phyloP scores from a whole-genome alignment of 2,888 invertebrate genomes.

The Macrosiphum euphorbiae region DNA sequence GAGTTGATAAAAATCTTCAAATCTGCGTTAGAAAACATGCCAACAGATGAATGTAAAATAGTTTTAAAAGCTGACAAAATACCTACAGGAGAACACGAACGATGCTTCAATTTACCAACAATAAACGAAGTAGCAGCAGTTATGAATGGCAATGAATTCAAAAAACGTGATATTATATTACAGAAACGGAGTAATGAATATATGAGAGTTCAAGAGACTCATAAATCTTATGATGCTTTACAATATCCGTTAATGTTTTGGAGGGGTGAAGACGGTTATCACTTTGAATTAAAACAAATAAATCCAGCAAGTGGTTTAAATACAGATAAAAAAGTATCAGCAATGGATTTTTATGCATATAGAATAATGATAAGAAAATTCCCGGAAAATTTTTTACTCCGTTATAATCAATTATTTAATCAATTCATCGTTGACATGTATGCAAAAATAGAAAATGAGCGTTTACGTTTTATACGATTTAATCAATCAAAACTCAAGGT shows the following conservation, averaged over 20 bases:
- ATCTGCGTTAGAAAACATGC: not conserved
- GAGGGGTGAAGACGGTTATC: not conserved
- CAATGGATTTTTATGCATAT: no score
- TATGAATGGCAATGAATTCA: not conserved
- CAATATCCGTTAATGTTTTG: no score
- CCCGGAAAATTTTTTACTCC: no score
- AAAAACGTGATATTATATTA: not conserved
- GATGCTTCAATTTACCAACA: constrained; percentile 13
- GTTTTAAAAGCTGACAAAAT: constrained; percentile 1
- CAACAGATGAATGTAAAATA: not conserved
- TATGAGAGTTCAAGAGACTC: not conserved
- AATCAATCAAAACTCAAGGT: no score
- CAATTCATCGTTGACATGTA: constrained; percentile 70
- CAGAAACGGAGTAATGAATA: not conserved
- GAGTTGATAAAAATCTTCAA: not conserved
- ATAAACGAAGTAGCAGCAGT: not conserved
- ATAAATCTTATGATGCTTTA: constrained; percentile 28
- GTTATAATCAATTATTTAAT: constrained; percentile 66
- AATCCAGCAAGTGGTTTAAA: constrained; percentile 64
- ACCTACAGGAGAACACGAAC: not conserved
- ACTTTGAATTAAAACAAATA: not conserved
- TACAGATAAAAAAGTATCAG: no score
- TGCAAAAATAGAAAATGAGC: constrained; percentile 69
- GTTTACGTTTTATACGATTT: constrained; percentile 68
- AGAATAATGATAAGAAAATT: no score